Base-by-base conservation (phyloP, 2,888 invertebrate genomes). In the Nebria brevicollis region DNA sequence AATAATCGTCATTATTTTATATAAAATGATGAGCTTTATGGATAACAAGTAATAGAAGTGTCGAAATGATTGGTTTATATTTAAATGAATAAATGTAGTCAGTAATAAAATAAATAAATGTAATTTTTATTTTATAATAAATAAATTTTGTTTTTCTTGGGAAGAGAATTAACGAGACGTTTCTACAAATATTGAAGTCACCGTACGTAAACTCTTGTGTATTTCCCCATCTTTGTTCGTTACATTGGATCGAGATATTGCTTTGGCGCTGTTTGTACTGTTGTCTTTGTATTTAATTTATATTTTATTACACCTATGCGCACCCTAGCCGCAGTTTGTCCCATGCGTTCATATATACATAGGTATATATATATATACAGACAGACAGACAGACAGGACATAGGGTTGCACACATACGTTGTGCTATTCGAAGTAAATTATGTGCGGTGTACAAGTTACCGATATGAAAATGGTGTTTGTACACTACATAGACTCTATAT, bases 241-340 rank as follows among this genome's bases (percentile, higher is more conserved):
- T 54, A 8, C 54, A 54, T 54, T 54, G 8, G 54, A 6, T 54
- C 54, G 54, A 54, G 54, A 54, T 54, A 54, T 54, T 54, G 54
- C 54, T 54, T 54, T 54, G 54, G 8, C 54, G 4, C 54, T 54
- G 54, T 54, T 54, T 54, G 54, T 54, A 8, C 54, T 2, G 11
- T 54, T 54, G 54, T 54, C 54, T 54, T 54, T 54, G 54, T 54
- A 54, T 54, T 54, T 54, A 54, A 54, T 54, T 54, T 54, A 54
- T 54, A 54, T 54, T 54, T 54, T 54, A 54, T 54, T 54, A 8
- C 54, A 54, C 54, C 54, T 54, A 8, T 13, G 54, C 54, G 54
- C 54, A 54, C 54, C 54, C 54, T 54, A 54, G 54, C 54, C 54
- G 54, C 54, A 54, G 54, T 5, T 34, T 34, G 34, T 34, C 54